These are phyloP conservation scores for Formica aserva DNA, from an alignment of 2,888 invertebrate species.

Conservation along the genomic window DNA sequence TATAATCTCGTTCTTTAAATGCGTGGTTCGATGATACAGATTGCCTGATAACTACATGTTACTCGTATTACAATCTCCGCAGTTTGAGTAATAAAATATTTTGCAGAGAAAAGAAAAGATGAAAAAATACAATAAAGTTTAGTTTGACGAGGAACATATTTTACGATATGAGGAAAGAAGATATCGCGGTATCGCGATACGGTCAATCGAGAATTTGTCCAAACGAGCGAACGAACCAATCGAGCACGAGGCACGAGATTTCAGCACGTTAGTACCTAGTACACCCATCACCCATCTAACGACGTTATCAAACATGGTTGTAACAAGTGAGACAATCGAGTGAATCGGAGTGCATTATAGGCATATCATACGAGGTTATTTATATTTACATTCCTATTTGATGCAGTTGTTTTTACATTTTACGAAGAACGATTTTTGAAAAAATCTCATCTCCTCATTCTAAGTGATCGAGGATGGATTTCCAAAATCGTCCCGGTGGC, in stretches of 20 bases:
- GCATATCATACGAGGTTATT: neutral
- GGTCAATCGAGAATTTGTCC: neutral
- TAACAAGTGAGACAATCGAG: neutral
- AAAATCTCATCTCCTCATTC: neutral
- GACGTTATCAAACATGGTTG: neutral
- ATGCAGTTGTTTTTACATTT: neutral
- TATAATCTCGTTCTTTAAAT: too few species aligned
- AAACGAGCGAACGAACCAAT: neutral
- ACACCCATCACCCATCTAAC: neutral
- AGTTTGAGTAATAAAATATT: too few species aligned
- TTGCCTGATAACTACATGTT: too few species aligned
- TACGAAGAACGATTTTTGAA: neutral
- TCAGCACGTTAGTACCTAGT: neutral
- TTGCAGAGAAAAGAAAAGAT: neutral
- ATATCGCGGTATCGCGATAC: neutral
- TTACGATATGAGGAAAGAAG: neutral
- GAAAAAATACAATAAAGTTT: too few species aligned
- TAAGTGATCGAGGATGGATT: conserved; percentile 92
- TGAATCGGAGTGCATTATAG: neutral
- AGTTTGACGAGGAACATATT: neutral
- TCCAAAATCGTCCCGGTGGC: conserved; percentile 99
- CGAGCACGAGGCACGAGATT: neutral
- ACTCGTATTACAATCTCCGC: too few species aligned
- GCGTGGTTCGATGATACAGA: too few species aligned
- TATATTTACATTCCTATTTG: neutral